phyloP scores from a whole-genome alignment of 2,113 vertebrate species.

The Silurus asotus region DNA sequence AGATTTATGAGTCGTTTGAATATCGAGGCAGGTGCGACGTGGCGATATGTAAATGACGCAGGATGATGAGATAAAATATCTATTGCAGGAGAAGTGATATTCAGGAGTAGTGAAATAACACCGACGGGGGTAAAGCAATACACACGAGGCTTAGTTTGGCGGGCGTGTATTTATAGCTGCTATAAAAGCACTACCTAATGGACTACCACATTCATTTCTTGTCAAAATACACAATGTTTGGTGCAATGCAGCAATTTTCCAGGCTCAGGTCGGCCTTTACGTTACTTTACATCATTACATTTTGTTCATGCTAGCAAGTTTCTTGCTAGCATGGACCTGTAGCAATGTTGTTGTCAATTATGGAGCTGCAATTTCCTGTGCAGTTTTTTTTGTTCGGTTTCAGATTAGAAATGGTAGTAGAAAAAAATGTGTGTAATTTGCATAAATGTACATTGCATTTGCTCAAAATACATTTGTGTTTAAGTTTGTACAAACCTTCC shows the following conservation, averaged over 20 bases:
- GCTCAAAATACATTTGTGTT: neutral
- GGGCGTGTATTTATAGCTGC: neutral
- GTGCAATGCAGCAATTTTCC: neutral
- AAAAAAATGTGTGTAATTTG: neutral
- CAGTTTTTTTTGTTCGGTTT: neutral
- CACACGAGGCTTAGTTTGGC: neutral
- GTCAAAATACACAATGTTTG: neutral
- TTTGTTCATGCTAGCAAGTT: neutral
- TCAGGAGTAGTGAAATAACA: neutral
- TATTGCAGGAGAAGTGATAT: neutral
- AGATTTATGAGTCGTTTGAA: conserved; percentile 35
- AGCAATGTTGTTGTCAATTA: neutral
- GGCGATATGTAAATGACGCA: conserved; percentile 24
- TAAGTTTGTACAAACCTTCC: neutral
- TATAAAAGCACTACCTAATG: neutral
- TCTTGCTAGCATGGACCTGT: neutral
- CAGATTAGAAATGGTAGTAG: neutral
- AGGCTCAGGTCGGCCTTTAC: neutral
- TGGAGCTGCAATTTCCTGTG: neutral
- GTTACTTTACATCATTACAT: neutral
- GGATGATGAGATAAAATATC: conserved; percentile 27
- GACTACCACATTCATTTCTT: neutral
- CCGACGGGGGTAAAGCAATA: neutral
- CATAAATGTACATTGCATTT: neutral
- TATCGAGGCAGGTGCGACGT: conserved; percentile 19